Evolutionary conservation across 2,888 invertebrate species (phyloP).

Genomic region (Ypsolopha sequella): DNA sequence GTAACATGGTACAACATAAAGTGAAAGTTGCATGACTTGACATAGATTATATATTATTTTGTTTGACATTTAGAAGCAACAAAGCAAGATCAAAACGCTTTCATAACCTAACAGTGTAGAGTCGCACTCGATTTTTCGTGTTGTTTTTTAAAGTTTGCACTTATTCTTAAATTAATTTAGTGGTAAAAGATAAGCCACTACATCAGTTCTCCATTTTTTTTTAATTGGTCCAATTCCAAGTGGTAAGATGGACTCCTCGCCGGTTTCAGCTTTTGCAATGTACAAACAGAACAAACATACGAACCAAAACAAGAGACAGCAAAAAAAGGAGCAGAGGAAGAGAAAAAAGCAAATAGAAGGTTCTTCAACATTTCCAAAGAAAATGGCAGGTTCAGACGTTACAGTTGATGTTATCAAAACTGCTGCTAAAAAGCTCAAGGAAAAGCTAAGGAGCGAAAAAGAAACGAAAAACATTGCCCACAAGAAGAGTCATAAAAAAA

Average conservation of each 20-base stretch:
- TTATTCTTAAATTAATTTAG: too few relatives aligned
- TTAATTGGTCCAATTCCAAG: too few relatives aligned
- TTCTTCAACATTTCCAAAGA: not conserved
- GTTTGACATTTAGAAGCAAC: too few relatives aligned
- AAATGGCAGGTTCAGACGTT: not conserved
- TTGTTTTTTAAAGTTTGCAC: too few relatives aligned
- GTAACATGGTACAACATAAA: too few relatives aligned
- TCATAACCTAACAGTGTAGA: too few relatives aligned
- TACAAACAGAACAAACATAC: conserved; percentile 27
- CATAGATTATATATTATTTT: too few relatives aligned
- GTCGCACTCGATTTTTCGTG: too few relatives aligned
- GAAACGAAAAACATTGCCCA: conserved; percentile 31
- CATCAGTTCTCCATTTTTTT: too few relatives aligned
- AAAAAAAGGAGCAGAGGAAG: conserved; percentile 34
- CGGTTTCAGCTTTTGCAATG: conserved; percentile 52
- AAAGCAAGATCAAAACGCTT: too few relatives aligned
- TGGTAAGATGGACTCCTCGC: conserved; percentile 9
- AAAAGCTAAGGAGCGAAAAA: conserved; percentile 14
- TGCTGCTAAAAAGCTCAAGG: conserved; percentile 3
- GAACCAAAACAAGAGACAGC: conserved; percentile 22
- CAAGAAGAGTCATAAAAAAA: conserved; percentile 40
- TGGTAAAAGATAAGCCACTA: too few relatives aligned
- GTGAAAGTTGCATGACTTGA: too few relatives aligned
- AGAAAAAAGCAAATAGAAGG: conserved; percentile 3
- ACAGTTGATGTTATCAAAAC: not conserved